Conservation (phyloP, 1,140 invertebrate genomes). For the Polypedilum pembai region DNA sequence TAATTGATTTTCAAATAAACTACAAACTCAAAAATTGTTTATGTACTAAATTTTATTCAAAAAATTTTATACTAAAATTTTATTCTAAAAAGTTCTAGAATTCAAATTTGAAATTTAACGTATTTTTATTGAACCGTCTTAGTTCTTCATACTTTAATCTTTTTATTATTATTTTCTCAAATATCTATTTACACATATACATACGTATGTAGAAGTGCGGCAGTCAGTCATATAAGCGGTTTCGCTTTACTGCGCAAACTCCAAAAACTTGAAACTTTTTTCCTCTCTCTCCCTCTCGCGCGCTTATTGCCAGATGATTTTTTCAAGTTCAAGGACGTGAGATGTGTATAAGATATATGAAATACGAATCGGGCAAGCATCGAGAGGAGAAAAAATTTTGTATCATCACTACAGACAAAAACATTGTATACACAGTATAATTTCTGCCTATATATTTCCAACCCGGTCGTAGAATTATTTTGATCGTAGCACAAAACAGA, state of each 20-base stretch:
- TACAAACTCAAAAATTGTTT: no score
- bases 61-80: no score
- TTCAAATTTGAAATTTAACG: no score
- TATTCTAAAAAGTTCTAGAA: no score
- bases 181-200: neutral
- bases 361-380: neutral
- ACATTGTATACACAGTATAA: neutral
- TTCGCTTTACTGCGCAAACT: neutral
- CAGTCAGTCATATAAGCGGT: neutral
- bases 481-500: slow-evolving; percentile 5
- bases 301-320: neutral
- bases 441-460: neutral
- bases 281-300: neutral
- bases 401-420: slow-evolving; percentile 5
- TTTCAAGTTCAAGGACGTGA: slow-evolving; percentile 16
- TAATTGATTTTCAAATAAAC: no score
- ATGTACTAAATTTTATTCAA: no score
- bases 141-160: no score
- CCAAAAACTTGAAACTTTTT: neutral
- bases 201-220: no score
- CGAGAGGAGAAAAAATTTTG: neutral
- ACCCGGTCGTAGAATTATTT: neutral
- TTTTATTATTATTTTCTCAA: neutral
- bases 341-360: neutral
- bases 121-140: no score